Conservation (phyloP, 2,888 invertebrate species). For the Ashinkailepas kermadecensis region DNA sequence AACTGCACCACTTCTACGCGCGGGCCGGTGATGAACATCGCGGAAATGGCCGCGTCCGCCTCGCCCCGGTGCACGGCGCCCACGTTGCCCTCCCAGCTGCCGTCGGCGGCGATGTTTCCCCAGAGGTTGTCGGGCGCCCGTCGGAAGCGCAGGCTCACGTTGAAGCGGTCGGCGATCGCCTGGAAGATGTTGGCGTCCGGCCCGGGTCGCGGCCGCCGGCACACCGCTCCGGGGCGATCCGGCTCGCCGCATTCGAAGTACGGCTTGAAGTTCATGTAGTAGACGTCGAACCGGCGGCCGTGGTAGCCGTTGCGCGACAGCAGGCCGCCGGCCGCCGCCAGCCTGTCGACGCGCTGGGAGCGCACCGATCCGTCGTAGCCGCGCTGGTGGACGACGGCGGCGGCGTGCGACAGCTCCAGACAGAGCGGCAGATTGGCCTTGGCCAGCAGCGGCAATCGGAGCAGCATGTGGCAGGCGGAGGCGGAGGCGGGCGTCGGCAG, state of each 20-base stretch:
- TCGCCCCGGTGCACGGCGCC: slow-evolving; percentile 8
- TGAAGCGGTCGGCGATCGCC: not conserved
- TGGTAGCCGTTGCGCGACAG: not conserved
- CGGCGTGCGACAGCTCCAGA: not conserved
- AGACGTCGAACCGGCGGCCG: not conserved
- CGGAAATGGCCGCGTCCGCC: slow-evolving; percentile 23
- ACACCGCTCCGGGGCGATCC: not conserved
- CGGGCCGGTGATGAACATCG: slow-evolving; percentile 1
- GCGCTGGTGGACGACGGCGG: not conserved
- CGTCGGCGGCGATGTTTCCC: slow-evolving; percentile 16
- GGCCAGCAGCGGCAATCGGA: not conserved
- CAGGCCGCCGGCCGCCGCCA: not conserved
- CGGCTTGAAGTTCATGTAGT: slow-evolving; percentile 11
- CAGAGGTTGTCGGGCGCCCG: slow-evolving; percentile 15
- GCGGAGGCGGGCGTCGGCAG: slow-evolving; percentile 14
- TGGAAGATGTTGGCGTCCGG: not conserved
- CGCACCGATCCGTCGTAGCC: slow-evolving; percentile 3
- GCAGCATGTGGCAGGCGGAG: not conserved
- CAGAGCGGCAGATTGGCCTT: not conserved
- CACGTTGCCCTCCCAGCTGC: slow-evolving; percentile 19
- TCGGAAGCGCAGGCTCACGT: slow-evolving; percentile 14
- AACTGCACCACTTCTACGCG: not conserved
- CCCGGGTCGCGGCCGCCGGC: not conserved
- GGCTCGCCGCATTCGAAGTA: slow-evolving; percentile 7
- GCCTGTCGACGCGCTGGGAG: not conserved